phyloP scores from a whole-genome alignment of 2,113 vertebrate species.

The Myiozetetes cayanensis region DNA sequence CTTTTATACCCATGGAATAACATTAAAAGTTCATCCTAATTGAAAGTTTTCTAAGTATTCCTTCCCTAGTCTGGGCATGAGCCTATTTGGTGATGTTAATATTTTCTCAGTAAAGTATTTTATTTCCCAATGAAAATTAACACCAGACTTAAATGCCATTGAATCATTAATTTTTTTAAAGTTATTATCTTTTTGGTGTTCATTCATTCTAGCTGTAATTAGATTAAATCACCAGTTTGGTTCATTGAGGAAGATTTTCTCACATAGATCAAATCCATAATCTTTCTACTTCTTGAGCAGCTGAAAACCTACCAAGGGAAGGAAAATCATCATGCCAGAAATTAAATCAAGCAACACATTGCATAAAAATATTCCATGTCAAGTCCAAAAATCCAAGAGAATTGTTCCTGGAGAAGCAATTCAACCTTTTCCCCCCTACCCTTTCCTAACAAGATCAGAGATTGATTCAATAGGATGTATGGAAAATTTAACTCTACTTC shows the following conservation, averaged over 20 bases:
- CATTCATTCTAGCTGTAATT: neutral
- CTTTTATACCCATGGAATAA: neutral
- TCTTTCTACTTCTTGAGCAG: neutral
- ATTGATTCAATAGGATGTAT: neutral
- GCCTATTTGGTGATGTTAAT: neutral
- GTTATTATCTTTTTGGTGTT: neutral
- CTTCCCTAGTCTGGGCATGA: neutral
- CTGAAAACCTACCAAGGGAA: slow-evolving; percentile 47
- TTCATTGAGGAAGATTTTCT: slow-evolving; percentile 45
- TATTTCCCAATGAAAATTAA: neutral
- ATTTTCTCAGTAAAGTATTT: neutral
- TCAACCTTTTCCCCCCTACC: neutral
- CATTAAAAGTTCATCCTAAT: neutral
- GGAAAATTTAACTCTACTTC: neutral
- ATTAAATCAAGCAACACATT: slow-evolving; percentile 52
- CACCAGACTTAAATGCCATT: neutral
- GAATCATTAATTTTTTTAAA: neutral
- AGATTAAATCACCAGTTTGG: neutral
- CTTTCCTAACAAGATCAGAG: neutral
- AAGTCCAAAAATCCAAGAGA: neutral
- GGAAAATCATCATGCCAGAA: slow-evolving; percentile 40
- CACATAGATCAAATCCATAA: neutral
- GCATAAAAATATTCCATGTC: neutral
- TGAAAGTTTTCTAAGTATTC: neutral
- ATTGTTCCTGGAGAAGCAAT: slow-evolving; percentile 7